Evolutionary conservation across 2,113 vertebrate species (phyloP).

Genomic region (Clinocottus analis): DNA sequence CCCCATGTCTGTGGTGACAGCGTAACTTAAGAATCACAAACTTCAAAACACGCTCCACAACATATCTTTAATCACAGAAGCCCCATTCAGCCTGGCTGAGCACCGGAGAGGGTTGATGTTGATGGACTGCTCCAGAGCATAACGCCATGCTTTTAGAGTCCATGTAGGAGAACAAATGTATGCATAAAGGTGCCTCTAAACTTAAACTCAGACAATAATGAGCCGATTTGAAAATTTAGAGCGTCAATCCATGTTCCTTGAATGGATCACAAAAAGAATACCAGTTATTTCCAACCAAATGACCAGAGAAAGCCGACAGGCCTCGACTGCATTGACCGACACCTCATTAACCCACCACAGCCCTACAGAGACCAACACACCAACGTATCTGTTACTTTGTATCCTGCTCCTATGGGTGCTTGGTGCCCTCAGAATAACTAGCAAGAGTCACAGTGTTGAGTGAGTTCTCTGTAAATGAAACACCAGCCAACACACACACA

Average conservation of each 20-base stretch:
- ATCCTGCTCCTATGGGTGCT: constrained; percentile 3
- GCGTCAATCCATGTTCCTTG: not conserved
- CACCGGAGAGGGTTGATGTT: not conserved
- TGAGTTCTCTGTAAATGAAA: constrained; percentile 31
- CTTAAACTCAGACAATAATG: not conserved
- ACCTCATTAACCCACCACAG: constrained; percentile 50
- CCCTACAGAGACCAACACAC: constrained; percentile 14
- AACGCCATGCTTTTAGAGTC: constrained; percentile 11
- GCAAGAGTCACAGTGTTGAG: constrained; percentile 44
- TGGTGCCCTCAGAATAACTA: constrained; percentile 56
- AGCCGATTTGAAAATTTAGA: not conserved
- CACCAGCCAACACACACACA: constrained; percentile 8
- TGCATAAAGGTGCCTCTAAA: not conserved
- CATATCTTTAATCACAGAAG: constrained; percentile 40
- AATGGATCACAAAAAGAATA: not conserved
- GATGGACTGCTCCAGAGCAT: not conserved
- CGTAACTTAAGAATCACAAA: constrained; percentile 69
- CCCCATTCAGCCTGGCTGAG: not conserved
- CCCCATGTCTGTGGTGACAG: constrained; percentile 65
- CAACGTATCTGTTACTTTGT: constrained; percentile 58
- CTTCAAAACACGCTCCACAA: constrained; percentile 54
- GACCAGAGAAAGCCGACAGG: constrained; percentile 15
- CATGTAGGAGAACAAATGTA: not conserved
- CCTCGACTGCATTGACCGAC: constrained; percentile 11
- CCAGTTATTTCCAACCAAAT: not conserved